Evolutionary conservation across 2,888 invertebrate genomes (phyloP), one percentile per base, ranked within the genome.

Genomic region (Cantharis rustica): DNA sequence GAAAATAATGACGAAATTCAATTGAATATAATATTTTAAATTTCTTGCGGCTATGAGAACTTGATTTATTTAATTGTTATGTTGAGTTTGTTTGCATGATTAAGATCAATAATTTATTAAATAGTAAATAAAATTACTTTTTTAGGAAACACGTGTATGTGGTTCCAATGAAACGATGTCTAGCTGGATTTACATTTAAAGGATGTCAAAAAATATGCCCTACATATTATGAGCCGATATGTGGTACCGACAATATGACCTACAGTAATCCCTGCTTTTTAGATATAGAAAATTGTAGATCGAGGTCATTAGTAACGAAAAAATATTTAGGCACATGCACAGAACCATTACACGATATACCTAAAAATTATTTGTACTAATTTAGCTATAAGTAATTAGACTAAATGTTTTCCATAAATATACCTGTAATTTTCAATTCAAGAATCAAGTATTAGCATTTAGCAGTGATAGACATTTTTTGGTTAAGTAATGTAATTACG

Each of bases 251-350:
- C 86, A 92, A 93, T 78, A 95, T 94, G 90, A 97, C 97, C 0
- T 98, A 98, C 91, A 95, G 96, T 85, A 98, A 98, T 89, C 94
- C 94, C 82, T 98, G 98, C 88, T 95, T 97, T 91, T 89, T 98
- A 83, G 94, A 95, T 86, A 95, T 96, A 89, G 97, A 97, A 88
- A 96, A 96, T 84, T 98, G 96, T 87, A 92, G 95, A 84, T 95
- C 95, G 82, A 92, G 95, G 86, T 93, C 94, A 84, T 88, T 93
- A 82, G 95, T 96, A 68, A 91, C 92, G 81, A 91, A 95, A 87
- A 93, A 94, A 85, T 93, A 96, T 85, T 92, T 95, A 85, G 96
- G 96, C 68, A 93, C 95, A 17, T 96, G 96, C 88, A 94, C 96
- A 69, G 93, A 95, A 81, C 96, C 96, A 2, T 91, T 94, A 71